A percentile compares a stretch with the other conserved stretches of the same genome.
Evolutionary conservation across 1,140 invertebrate species (phyloP).

Genomic region (Sitophilus oryzae): DNA sequence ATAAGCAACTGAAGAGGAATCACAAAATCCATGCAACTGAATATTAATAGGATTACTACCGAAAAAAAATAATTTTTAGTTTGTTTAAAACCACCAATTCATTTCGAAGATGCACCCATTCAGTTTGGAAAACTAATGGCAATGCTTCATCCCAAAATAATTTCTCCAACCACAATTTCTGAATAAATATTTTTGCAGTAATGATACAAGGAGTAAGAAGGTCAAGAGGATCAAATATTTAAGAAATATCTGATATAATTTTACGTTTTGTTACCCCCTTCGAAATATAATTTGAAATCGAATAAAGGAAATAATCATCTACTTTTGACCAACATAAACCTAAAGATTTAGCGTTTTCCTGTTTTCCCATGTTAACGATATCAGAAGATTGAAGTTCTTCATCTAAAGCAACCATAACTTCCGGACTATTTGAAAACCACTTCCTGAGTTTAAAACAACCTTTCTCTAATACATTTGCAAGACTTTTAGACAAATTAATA

Average conservation of each 20-base stretch:
- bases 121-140: background rate
- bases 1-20: constrained; percentile 35
- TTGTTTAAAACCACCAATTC: constrained; percentile 1
- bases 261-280: constrained; percentile 4
- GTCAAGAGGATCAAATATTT: constrained; percentile 8
- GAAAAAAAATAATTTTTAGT: background rate
- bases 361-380: constrained; percentile 7
- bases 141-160: constrained; percentile 1
- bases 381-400: constrained; percentile 14
- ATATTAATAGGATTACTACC: background rate
- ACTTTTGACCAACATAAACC: constrained; percentile 9
- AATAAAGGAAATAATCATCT: constrained; percentile 8
- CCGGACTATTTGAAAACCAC: constrained; percentile 28
- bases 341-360: constrained; percentile 28
- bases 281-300: constrained; percentile 4
- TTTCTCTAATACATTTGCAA: constrained; percentile 18
- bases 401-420: constrained; percentile 3
- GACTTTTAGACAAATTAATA: constrained; percentile 14
- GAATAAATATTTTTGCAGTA: background rate
- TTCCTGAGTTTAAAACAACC: constrained; percentile 28
- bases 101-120: background rate
- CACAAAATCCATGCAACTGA: constrained; percentile 40
- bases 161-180: background rate
- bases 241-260: background rate
- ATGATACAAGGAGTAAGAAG: background rate